Evolutionary conservation across 35 echinoderm and acorn worm genomes (phyloP).

Genomic region (Ophioderma brevispina): DNA sequence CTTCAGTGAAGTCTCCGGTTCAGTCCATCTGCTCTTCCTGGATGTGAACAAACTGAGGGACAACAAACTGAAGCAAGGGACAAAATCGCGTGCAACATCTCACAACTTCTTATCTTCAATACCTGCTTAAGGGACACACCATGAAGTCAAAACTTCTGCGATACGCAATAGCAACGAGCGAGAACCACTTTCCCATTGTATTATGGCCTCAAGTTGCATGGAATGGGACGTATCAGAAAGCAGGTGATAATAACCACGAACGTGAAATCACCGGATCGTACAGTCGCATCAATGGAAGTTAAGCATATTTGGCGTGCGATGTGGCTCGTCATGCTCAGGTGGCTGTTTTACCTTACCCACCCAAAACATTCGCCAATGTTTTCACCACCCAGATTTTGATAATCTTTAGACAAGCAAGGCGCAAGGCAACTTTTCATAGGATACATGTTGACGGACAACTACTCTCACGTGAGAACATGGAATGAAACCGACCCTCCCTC

Average conservation of each 20-base stretch:
- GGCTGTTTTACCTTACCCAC: background rate
- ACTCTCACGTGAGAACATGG: background rate
- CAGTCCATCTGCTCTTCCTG: constrained; percentile 6
- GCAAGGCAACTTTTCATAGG: constrained; percentile 22
- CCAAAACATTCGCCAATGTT: background rate
- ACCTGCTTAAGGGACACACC: background rate
- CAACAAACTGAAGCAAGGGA: background rate
- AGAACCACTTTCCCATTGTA: constrained; percentile 19
- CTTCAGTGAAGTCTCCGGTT: background rate
- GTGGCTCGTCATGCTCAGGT: background rate
- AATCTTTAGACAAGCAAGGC: constrained; percentile 15
- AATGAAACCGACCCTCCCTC: background rate
- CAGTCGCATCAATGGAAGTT: constrained; percentile 2
- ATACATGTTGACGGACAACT: background rate
- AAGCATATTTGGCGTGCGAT: background rate
- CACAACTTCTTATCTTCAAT: constrained; percentile 30
- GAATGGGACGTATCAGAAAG: background rate
- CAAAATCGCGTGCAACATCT: background rate
- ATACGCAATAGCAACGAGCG: constrained; percentile 11
- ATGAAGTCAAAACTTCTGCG: too few species aligned
- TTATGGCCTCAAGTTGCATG: too few species aligned
- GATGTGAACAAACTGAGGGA: constrained; percentile 9
- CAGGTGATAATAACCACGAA: background rate
- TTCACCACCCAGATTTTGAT: constrained; percentile 13
- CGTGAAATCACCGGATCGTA: background rate